Base-by-base conservation (phyloP, 2,888 invertebrate genomes). In the Oeneis ivallda region DNA sequence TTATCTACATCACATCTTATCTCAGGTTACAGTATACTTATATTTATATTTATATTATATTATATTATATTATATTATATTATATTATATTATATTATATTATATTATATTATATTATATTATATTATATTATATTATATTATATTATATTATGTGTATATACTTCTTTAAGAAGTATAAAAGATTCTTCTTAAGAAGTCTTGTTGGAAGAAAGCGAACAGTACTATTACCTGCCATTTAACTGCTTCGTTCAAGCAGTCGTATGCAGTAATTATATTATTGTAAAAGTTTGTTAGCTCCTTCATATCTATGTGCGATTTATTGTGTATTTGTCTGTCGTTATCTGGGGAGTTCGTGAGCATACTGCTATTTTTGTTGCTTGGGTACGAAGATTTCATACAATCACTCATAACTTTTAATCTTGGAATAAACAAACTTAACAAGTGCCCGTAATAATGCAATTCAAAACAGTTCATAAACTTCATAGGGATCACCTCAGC, bases 161-260 rank as follows among this genome's bases (percentile, higher is more conserved):
- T n/a, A n/a, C n/a, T n/a, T n/a, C n/a, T n/a, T n/a, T n/a, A n/a
- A n/a, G n/a, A n/a, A n/a, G n/a, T n/a, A n/a, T n/a, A n/a, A n/a
- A n/a, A n/a, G n/a, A n/a, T n/a, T n/a, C n/a, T n/a, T n/a, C n/a
- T n/a, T n/a, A n/a, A n/a, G n/a, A n/a, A n/a, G n/a, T n/a, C n/a
- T n/a, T n/a, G n/a, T 26, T 26, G 1, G 26, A 26, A 26, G 7
- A 9, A 47, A 2, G 8, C 15, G 10, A 47, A 9, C 2, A 7
- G 7, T n/a, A 9, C 15, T 9, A 8, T 7, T 47, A 75, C 74
- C 71, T 73, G 74, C 73, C 71, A 73, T 64, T 75, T 74, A 39
- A 74, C 62, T 10, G 70, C 67, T 13, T 63, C 64, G n/a, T 72
- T 69, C 13, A 75, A 60, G 13, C 19, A 60, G 49, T 75, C 74